Percentiles rank a stretch among this genome's conserved stretches.
Evolutionary conservation across 1,140 invertebrate species (phyloP).

Genomic region (Micrasema longulum): DNA sequence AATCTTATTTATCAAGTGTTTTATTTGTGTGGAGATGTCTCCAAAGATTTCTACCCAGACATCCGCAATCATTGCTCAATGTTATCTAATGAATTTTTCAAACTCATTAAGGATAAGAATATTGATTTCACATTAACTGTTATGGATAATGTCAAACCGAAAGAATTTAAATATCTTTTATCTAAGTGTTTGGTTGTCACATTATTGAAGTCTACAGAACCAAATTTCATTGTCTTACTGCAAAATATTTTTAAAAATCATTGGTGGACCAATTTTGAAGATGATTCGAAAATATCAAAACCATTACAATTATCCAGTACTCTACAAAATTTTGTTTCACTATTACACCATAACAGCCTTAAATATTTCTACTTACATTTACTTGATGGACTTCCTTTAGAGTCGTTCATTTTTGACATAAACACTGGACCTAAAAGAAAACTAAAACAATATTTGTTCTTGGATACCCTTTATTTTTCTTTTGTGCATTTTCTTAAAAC

Average conservation of each 20-base stretch:
- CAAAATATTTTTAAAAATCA: conserved; percentile 34
- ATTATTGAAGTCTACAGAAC: conserved; percentile 24
- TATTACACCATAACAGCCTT: background rate
- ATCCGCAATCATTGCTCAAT: conserved; percentile 23
- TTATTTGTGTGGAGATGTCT: conserved; percentile 19
- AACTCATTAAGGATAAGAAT: conserved; percentile 12
- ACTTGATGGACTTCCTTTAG: background rate
- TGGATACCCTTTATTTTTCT: conserved; percentile 8
- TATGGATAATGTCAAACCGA: conserved; percentile 7
- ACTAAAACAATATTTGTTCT: conserved; percentile 5
- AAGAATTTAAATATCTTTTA: conserved; percentile 21
- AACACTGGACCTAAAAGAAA: conserved; percentile 13
- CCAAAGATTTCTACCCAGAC: conserved; percentile 23
- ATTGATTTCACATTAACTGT: conserved; percentile 15
- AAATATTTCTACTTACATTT: conserved; percentile 27
- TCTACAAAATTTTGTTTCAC: background rate
- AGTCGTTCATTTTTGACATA: background rate
- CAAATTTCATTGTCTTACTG: conserved; percentile 15
- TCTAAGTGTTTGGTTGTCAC: conserved; percentile 2
- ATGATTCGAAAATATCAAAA: background rate
- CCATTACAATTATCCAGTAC: background rate
- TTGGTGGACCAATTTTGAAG: conserved; percentile 8
- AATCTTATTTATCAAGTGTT: conserved; percentile 23
- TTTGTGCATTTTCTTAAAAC: conserved; percentile 15
- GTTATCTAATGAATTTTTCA: conserved; percentile 23